A percentile compares a stretch with the other conserved stretches of the same genome.
Evolutionary conservation across 2,888 invertebrate species (phyloP).

Genomic region (Acleris emargana): DNA sequence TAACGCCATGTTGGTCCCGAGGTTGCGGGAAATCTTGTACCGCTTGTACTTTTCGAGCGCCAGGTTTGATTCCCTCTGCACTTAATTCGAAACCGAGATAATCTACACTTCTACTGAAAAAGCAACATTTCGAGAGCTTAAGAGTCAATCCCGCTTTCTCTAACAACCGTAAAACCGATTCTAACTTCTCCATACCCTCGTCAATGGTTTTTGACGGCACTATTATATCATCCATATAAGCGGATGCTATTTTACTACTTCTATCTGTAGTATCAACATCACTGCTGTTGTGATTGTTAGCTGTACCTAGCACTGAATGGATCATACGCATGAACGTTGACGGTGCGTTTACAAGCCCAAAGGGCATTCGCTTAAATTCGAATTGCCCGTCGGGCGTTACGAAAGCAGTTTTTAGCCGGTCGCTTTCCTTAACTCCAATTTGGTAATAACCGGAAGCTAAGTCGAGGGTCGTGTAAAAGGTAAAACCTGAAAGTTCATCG

Average conservation of each 20-base stretch:
- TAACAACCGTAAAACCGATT: no score
- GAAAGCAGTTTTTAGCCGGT: not conserved
- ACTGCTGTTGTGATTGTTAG: not conserved
- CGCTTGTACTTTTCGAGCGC: no score
- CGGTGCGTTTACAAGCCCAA: constrained; percentile 3
- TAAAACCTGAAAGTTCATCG: constrained; percentile 14
- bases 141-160: no score
- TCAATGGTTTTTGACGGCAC: constrained; percentile 10
- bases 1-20: no score
- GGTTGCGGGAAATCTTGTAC: no score
- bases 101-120: not conserved
- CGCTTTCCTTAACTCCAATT: constrained; percentile 10
- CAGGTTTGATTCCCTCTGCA: no score
- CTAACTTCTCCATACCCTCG: not conserved
- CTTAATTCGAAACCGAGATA: no score
- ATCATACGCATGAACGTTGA: constrained; percentile 15
- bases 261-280: not conserved
- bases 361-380: constrained; percentile 13
- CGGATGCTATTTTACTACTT: constrained; percentile 8
- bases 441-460: constrained; percentile 15
- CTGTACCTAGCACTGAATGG: constrained; percentile 9
- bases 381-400: not conserved
- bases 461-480: constrained; percentile 15
- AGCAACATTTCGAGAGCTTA: constrained; percentile 6
- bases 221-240: constrained; percentile 16